These are phyloP conservation scores for Protodeltote pygarga DNA, from an alignment of 2,888 invertebrate genomes.

Conservation along the genomic window DNA sequence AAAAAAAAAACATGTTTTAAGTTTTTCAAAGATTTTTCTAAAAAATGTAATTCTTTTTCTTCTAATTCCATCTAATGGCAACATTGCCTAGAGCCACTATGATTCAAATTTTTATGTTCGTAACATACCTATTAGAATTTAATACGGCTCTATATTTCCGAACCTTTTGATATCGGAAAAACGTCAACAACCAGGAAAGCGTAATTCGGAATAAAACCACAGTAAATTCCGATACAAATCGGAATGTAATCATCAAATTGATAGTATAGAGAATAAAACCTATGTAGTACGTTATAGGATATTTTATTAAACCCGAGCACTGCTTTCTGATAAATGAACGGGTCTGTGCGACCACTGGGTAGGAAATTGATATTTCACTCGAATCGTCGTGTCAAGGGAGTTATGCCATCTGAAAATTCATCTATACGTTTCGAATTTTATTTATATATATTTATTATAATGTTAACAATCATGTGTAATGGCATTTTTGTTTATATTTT, in stretches of 20 bases:
- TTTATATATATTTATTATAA: slow-evolving; percentile 29
- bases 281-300: slow-evolving; percentile 30
- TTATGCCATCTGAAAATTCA: slow-evolving; percentile 46
- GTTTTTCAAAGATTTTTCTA: too few species aligned
- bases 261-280: slow-evolving; percentile 22
- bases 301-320: slow-evolving; percentile 60
- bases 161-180: background rate
- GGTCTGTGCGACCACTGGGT: slow-evolving; percentile 62
- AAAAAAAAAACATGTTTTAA: too few species aligned
- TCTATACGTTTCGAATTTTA: slow-evolving; percentile 45
- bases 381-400: slow-evolving; percentile 55
- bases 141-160: too few species aligned
- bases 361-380: slow-evolving; percentile 81
- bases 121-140: too few species aligned
- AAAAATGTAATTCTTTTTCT: too few species aligned
- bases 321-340: slow-evolving; percentile 70
- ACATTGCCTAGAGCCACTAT: too few species aligned
- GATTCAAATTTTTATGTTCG: too few species aligned
- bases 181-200: background rate
- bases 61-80: too few species aligned
- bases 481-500: background rate
- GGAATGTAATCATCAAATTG: slow-evolving; percentile 36
- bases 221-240: slow-evolving; percentile 1
- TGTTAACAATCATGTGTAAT: slow-evolving; percentile 16
- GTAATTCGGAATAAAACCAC: background rate